Base-by-base conservation (phyloP, 2,113 vertebrate species). In the Eidolon helvum region DNA sequence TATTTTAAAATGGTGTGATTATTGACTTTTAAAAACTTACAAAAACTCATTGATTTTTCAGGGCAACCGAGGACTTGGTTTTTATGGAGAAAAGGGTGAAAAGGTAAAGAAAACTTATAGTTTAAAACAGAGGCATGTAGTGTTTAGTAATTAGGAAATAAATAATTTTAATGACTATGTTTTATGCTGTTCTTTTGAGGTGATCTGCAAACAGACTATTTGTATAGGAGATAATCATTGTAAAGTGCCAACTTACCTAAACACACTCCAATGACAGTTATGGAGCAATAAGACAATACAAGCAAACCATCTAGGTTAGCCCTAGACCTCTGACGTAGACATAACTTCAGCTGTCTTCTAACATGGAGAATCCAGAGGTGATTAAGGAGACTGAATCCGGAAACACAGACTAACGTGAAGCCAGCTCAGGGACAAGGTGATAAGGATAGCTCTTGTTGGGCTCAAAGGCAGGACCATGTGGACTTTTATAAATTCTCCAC, bases 51-150 rank as follows among this genome's bases (percentile, higher is more conserved):
- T 90, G 98, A 0, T 98, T 93, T 98, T 97, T 15, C 98, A 99
- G 99, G 99, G 99, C 86, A 99, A 98, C 97, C 98, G 98, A 61
- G 99, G 98, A 45, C 97, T 99, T 93, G 98, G 98, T 2, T 99
- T 98, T 96, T 98, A 97, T n/a, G 99, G 99, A 94, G 82, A 98
- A 96, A 99, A 98, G 65, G 99, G 99, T 48, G 98, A 99, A 95
- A 98, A 99, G 98, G 99, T 99, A 98, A 98, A 95, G 72, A 14
- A 78, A 89, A 86, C 45, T 5, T 21, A 43, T 28, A 0, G 80
- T 21, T 63, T 78, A 53, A 30, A 30, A n/a, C 0, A 0, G 50
- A 55, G 2, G 12, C 10, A 2, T 1, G 15, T 8, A 22, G 30
- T 1, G 2, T 22, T 57, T 57, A 10, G 43, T n/a, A 30, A 12